Base-by-base conservation (phyloP, 2,888 invertebrate genomes). In the Himalopsyche kuldschensis region DNA sequence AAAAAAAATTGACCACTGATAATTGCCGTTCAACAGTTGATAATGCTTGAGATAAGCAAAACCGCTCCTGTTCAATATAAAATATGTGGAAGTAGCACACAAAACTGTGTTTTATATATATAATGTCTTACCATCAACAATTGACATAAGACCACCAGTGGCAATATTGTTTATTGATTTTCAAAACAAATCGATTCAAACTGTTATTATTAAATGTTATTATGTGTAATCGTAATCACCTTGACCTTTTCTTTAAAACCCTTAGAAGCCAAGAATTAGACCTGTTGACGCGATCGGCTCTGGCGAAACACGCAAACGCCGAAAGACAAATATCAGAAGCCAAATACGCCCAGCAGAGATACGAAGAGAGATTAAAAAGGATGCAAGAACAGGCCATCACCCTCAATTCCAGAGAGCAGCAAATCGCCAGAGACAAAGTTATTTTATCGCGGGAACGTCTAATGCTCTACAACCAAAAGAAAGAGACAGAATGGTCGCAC, bases 371-470 rank as follows among this genome's bases (percentile, higher is more conserved):
- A 86, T 90, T 93, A 83, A 89, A 91, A 75, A 90, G 93, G 76
- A 90, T 94, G 47, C 94, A 94, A 88, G 92, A 91, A 84, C 93
- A 94, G 84, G 91, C 93, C 3, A 89, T 91, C 3, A 92, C 93
- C 0, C 87, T 94, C 24, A 91, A 92, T 27, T 88, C 89, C 15
- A 90, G 94, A 87, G 94, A 94, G 86, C 93, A 93, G 87, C 93
- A 93, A 86, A 90, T 94, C 48, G 93, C 93, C 0, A 93, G 91
- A 88, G 94, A 94, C 87, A 94, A 94, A 88, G 91, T 94, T 0
- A 89, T 90, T 3, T 87, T 94, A 11, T 93, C 94, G 0, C 92
- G 93, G 87, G 94, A 94, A 87, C 90, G 94, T 86, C 87, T 94
- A 81, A 90, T 90, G 82, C 88, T 94, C 32, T 93, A 93, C 85